A percentile compares a stretch with the other conserved stretches of the same genome.
Evolutionary conservation across 1,140 invertebrate genomes (phyloP).

Genomic region (Drosophila oshimai): DNA sequence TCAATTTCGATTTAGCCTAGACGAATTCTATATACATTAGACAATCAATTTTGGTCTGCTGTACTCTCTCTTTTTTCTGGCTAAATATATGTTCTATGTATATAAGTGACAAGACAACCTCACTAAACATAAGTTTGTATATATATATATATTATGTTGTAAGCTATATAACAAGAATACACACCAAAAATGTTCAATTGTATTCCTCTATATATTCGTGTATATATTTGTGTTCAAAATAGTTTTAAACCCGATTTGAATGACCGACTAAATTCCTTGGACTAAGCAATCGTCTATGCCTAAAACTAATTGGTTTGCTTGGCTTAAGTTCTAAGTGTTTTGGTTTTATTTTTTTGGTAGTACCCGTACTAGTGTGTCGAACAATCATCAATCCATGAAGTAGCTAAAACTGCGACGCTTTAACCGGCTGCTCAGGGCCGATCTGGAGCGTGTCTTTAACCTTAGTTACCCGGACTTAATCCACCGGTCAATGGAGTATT

Average conservation of each 20-base stretch:
- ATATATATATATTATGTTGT: slow-evolving; percentile 39
- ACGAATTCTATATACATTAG: slow-evolving; percentile 56
- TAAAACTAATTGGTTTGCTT: slow-evolving; percentile 46
- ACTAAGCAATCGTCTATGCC: slow-evolving; percentile 63
- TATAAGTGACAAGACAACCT: slow-evolving; percentile 75
- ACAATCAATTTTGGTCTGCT: slow-evolving; percentile 65
- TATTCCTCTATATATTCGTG: slow-evolving; percentile 49
- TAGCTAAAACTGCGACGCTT: slow-evolving; percentile 78
- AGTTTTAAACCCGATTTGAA: slow-evolving; percentile 68
- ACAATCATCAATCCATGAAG: slow-evolving; percentile 68
- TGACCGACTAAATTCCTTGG: slow-evolving; percentile 65
- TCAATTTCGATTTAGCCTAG: slow-evolving; percentile 21
- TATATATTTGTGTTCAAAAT: slow-evolving; percentile 64
- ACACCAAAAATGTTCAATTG: slow-evolving; percentile 58
- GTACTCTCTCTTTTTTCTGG: slow-evolving; percentile 23
- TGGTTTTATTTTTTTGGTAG: slow-evolving; percentile 42
- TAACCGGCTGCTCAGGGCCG: slow-evolving; percentile 51
- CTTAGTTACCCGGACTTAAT: slow-evolving; percentile 92
- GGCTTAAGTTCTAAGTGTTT: slow-evolving; percentile 19
- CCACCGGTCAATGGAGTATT: slow-evolving; percentile 98
- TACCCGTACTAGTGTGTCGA: slow-evolving; percentile 72
- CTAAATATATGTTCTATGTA: slow-evolving; percentile 49
- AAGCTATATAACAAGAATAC: slow-evolving; percentile 76
- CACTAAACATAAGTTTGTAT: slow-evolving; percentile 75
- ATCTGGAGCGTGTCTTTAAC: slow-evolving; percentile 74